These are phyloP conservation scores for Neuroscelio doddi DNA, from an alignment of 2,888 invertebrate species.

Conservation along the genomic window DNA sequence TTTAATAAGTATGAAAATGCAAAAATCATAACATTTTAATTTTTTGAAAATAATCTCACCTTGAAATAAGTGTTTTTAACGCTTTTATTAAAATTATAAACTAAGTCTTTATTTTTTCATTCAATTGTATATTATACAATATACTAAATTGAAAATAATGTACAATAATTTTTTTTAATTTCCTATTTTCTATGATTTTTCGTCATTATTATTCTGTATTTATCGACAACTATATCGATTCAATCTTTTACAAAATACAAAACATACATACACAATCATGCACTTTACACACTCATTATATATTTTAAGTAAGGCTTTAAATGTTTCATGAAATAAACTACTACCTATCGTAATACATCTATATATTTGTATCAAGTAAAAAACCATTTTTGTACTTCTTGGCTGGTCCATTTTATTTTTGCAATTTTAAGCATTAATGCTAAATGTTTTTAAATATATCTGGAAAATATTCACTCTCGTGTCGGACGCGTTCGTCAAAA, in stretches of 20 bases:
- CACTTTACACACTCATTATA: constrained; percentile 56
- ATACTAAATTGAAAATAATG: too few relatives aligned
- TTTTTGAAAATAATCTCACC: too few relatives aligned
- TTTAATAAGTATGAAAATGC: too few relatives aligned
- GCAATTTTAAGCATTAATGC: constrained; percentile 8
- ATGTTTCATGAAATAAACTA: constrained; percentile 69
- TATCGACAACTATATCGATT: constrained; percentile 34
- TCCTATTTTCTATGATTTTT: too few relatives aligned
- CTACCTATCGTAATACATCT: constrained; percentile 68
- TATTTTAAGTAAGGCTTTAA: constrained; percentile 71
- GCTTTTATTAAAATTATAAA: too few relatives aligned
- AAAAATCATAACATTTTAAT: too few relatives aligned
- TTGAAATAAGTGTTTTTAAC: too few relatives aligned
- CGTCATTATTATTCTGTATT: constrained; percentile 22
- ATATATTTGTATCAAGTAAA: constrained; percentile 69
- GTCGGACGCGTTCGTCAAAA: constrained; percentile 45
- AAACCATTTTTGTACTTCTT: constrained; percentile 56
- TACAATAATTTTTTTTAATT: constrained; percentile 4
- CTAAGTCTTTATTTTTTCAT: too few relatives aligned
- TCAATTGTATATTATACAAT: too few relatives aligned
- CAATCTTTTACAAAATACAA: constrained; percentile 27
- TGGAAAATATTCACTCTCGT: constrained; percentile 16
- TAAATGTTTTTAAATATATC: constrained; percentile 5
- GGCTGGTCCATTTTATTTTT: constrained; percentile 37
- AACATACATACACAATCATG: constrained; percentile 20